Percentiles rank a stretch among this genome's conserved stretches.
Conservation (phyloP, 2,888 invertebrate genomes). For the Arenicola marina region DNA sequence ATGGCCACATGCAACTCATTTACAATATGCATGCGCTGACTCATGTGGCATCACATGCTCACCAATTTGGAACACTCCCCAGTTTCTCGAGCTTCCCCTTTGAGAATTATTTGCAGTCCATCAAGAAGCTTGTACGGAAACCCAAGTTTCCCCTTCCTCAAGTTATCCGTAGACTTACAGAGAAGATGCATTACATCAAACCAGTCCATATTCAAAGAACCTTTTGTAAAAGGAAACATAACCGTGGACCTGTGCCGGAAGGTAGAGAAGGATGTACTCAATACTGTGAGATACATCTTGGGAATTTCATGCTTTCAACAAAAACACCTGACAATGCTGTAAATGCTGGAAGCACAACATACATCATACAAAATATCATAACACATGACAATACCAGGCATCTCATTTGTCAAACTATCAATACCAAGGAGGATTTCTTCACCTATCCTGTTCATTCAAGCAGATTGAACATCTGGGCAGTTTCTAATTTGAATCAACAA, state of each 20-base stretch:
- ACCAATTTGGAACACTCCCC: conserved; percentile 3
- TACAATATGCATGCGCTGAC: conserved; percentile 8
- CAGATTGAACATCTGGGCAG: not conserved
- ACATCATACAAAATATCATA: not conserved
- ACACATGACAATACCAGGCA: not conserved
- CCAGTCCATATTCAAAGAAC: not conserved
- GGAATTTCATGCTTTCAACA: not conserved
- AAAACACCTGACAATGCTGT: conserved; percentile 3
- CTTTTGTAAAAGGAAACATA: conserved; percentile 1
- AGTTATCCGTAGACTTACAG: not conserved
- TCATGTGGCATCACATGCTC: not conserved
- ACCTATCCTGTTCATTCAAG: conserved; percentile 1
- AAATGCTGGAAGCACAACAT: not conserved
- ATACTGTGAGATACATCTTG: not conserved
- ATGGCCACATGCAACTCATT: not conserved
- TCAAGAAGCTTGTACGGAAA: conserved; percentile 7
- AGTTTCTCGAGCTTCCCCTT: conserved; percentile 5
- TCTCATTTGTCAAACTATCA: not conserved
- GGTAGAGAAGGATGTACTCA: not conserved
- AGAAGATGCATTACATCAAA: too few relatives aligned
- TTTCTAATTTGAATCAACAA: not conserved
- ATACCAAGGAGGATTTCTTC: not conserved
- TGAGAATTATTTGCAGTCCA: conserved; percentile 5
- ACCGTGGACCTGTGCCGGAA: conserved; percentile 2
- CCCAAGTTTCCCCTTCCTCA: conserved; percentile 3